These are phyloP conservation scores for Lanistes nyassanus DNA, from an alignment of 1,140 invertebrate species.

Conservation along the genomic window DNA sequence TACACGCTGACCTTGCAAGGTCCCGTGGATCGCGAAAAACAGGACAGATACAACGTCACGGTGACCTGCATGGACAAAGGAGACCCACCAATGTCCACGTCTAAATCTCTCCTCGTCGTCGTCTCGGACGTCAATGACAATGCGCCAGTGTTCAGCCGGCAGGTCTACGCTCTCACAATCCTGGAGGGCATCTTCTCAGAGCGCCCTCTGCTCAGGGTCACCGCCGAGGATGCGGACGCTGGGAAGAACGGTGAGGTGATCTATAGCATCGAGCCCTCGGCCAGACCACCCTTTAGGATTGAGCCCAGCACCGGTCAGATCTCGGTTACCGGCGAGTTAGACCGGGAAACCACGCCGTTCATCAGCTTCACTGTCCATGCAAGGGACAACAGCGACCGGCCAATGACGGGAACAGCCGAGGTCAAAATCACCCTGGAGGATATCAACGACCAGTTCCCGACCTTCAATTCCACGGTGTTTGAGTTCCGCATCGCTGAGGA, in stretches of 20 bases:
- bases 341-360: constrained; percentile 39
- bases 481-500: constrained; percentile 46
- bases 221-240: constrained; percentile 82
- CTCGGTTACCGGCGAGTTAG: constrained; percentile 29
- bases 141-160: constrained; percentile 34
- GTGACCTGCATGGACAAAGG: constrained; percentile 69
- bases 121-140: constrained; percentile 69
- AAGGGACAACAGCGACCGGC: constrained; percentile 23
- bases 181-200: constrained; percentile 61
- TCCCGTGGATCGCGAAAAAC: constrained; percentile 81
- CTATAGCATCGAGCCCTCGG: constrained; percentile 31
- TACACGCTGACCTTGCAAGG: constrained; percentile 43
- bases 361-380: constrained; percentile 33
- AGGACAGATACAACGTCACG: constrained; percentile 79
- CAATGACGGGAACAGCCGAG: constrained; percentile 83
- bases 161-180: constrained; percentile 73
- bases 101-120: constrained; percentile 81
- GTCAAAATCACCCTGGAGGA: constrained; percentile 89
- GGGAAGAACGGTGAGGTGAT: constrained; percentile 73
- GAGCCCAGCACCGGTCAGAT: constrained; percentile 41
- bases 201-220: constrained; percentile 71
- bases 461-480: constrained; percentile 72
- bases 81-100: constrained; percentile 59
- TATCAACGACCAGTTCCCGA: constrained; percentile 91
- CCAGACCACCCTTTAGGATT: constrained; percentile 30